Base-by-base conservation (phyloP, 2,888 invertebrate species). In the Drosophila mayaguana region DNA sequence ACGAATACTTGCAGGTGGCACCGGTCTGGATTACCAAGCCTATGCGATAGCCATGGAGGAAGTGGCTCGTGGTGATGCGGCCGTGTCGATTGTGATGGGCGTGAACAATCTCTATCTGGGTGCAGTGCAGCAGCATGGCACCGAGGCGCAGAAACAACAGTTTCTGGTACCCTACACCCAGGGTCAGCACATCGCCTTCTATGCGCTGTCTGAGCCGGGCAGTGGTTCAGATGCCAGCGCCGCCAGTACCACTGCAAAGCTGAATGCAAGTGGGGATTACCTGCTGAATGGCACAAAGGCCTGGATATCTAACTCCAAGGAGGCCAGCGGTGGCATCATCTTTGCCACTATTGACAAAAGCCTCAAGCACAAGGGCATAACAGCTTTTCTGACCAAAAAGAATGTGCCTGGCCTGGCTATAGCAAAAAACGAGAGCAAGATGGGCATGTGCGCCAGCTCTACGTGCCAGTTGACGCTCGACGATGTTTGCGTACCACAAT, bases 201-300 rank as follows among this genome's bases (percentile, higher is more conserved):
- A 98, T 94, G 98, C 97, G n/a, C 94, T 98, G 0, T 98, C 98
- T 70, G 98, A 98, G 92, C 98, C 98, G 34, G 96, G 96, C 0
- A 98, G 98, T 93, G 98, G 98, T 0, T 97, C 97, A 63, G 98
- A 98, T 94, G 98, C 98, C 8, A 97, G 98, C 7, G 98, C 98
- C 12, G 98, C 98, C 3, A 96, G 97, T 0, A 98, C 98, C 0
- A 95, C 94, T 11, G 98, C 98, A 0, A 95, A 94, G 90, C 88
- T 93, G 7, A 93, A 93, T 89, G 90, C 94, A 8, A 93, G 94
- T 7, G 96, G 95, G 1, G 94, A 95, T 75, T 98, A 96, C 94
- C 88, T 95, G 25, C 84, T 98, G 7, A 97, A 97, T 93, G 98
- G 98, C 4, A 97, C 97, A 6, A 98, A 98, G 93, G 95, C 97